Percentiles rank a stretch among this genome's conserved stretches.
Evolutionary conservation across 2,113 vertebrate species (phyloP).

Genomic region (Zosterops borbonicus): DNA sequence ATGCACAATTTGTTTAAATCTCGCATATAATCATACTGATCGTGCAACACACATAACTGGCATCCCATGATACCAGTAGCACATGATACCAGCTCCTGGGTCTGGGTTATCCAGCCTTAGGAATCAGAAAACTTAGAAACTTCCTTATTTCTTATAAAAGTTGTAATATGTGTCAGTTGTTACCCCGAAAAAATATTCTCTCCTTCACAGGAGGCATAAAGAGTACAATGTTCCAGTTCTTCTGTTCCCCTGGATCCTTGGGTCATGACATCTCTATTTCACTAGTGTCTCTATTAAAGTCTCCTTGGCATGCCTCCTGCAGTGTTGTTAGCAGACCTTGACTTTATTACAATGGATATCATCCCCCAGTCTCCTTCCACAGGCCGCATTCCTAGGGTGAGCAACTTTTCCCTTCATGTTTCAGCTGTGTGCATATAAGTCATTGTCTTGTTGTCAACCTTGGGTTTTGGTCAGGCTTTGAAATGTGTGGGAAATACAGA

Average conservation of each 20-base stretch:
- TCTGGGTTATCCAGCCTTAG: not conserved
- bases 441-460: not conserved
- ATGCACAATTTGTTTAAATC: not conserved
- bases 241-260: not conserved
- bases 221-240: not conserved
- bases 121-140: not conserved
- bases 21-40: not conserved
- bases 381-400: not conserved
- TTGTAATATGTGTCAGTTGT: not conserved
- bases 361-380: not conserved
- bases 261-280: slow-evolving; percentile 8
- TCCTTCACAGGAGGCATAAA: not conserved
- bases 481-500: not conserved
- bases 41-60: not conserved
- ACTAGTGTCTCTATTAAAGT: not conserved
- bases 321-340: not conserved
- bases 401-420: not conserved
- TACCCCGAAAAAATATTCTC: not conserved
- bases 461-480: not conserved
- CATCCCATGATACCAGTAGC: not conserved
- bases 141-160: not conserved
- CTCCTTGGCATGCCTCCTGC: not conserved
- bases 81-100: not conserved
- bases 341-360: not conserved
- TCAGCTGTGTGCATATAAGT: not conserved